Percentiles rank a stretch among this genome's conserved stretches.
These are phyloP conservation scores for Parazoanthus atlanticus DNA, from an alignment of 92 coral and sea anemone genomes.

Conservation along the genomic window DNA sequence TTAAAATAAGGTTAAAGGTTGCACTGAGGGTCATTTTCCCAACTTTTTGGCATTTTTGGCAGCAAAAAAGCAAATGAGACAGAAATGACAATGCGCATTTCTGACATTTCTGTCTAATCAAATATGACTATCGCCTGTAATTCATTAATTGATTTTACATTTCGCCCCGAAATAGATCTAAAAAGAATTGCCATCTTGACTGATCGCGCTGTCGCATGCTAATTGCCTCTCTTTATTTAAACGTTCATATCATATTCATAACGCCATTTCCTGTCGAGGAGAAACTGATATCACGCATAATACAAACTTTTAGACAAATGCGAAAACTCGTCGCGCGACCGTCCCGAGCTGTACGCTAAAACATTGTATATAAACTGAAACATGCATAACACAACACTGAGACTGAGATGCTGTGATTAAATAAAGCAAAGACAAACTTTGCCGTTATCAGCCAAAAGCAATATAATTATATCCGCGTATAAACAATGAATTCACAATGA, in stretches of 20 bases:
- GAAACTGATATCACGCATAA: constrained; percentile 5
- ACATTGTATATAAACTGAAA: background rate
- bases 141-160: background rate
- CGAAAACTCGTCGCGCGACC: background rate
- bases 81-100: too few relatives aligned
- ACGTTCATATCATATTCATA: background rate
- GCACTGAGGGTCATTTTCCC: too few relatives aligned
- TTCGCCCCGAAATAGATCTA: background rate
- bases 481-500: background rate
- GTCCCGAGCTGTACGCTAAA: background rate
- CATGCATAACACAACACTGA: background rate
- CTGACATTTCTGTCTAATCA: too few relatives aligned
- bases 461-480: background rate
- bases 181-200: background rate
- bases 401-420: background rate
- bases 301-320: background rate
- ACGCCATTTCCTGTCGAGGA: constrained; percentile 23
- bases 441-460: background rate
- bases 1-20: too few relatives aligned
- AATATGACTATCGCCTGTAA: too few relatives aligned
- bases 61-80: too few relatives aligned
- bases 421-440: background rate
- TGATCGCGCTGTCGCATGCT: background rate
- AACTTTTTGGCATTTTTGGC: too few relatives aligned
- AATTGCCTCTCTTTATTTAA: background rate